Base-by-base conservation (phyloP, 35 echinoderm and acorn worm species). In the Anneissia japonica region DNA sequence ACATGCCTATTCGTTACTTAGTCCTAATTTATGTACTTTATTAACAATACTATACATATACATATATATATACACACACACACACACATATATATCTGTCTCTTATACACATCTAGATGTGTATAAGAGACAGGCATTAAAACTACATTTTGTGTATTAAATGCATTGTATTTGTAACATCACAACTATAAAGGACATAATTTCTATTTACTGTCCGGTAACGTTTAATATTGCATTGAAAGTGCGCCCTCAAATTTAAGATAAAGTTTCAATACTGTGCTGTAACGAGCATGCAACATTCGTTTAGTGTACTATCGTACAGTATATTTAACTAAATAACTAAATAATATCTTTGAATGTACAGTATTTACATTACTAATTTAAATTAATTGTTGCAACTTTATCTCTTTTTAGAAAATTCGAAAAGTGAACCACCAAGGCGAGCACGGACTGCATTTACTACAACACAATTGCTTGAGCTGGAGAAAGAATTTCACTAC, bases 381-480 rank as follows among this genome's bases (percentile, higher is more conserved):
- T n/a, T 19, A 64, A 64, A 9, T 64, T 3, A 64, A 64, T 12
- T 64, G 9, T 64, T 26, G n/a, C n/a, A n/a, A n/a, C n/a, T n/a
- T n/a, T n/a, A n/a, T 64, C 26, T 64, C 26, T 43, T 64, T 64
- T 64, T 64, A 12, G 51, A 64, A 23, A 64, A 26, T 45, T 19
- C 51, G 19, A 64, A 64, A 64, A 23, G 51, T 45, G 89, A 76
- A 29, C 86, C 46, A 30, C 51, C 39, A 77, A 89, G 96, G 12
- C 82, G 96, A 51, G 79, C 90, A 0, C 80, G 96, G 6, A 99
- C 96, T 10, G 92, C 96, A 7, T 99, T 99, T 43, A 99, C 96
- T 36, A 99, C 91, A 29, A 99, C 96, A 0, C 96, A 99, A 72
- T 80, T 99, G 4, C 83, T 99, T 2, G 96, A 99, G 35, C 89